A percentile compares a stretch with the other conserved stretches of the same genome.
These are phyloP conservation scores for Mizuhopecten yessoensis DNA, from an alignment of 1,140 invertebrate genomes.

Conservation along the genomic window DNA sequence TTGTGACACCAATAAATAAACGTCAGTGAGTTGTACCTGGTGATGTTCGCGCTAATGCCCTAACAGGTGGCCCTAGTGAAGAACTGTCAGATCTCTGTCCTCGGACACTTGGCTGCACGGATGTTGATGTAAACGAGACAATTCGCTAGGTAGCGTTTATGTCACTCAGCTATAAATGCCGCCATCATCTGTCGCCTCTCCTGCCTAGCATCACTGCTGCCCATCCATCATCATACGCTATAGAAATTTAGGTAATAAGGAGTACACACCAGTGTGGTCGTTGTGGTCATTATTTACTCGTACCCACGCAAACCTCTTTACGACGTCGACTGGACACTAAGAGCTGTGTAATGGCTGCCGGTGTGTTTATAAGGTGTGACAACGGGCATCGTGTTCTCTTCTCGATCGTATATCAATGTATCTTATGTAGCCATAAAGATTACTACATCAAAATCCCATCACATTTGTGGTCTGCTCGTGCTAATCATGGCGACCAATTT, in stretches of 20 bases:
- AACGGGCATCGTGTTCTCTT: neutral
- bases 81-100: neutral
- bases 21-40: neutral
- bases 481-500: neutral
- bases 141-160: neutral
- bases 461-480: neutral
- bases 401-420: neutral
- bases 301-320: slow-evolving; percentile 30
- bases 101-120: slow-evolving; percentile 28
- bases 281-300: slow-evolving; percentile 33
- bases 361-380: slow-evolving; percentile 33
- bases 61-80: neutral
- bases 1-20: neutral
- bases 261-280: slow-evolving; percentile 15
- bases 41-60: neutral
- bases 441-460: slow-evolving; percentile 1
- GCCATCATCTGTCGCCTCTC: slow-evolving; percentile 10
- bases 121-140: slow-evolving; percentile 33
- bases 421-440: neutral
- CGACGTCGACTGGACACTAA: neutral
- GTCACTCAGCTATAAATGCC: slow-evolving; percentile 15
- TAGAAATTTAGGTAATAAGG: neutral
- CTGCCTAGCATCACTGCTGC: neutral
- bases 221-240: neutral
- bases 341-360: neutral